A percentile compares a stretch with the other conserved stretches of the same genome.
phyloP scores from a whole-genome alignment of 2,888 invertebrate species.

The Schizotus pectinicornis region DNA sequence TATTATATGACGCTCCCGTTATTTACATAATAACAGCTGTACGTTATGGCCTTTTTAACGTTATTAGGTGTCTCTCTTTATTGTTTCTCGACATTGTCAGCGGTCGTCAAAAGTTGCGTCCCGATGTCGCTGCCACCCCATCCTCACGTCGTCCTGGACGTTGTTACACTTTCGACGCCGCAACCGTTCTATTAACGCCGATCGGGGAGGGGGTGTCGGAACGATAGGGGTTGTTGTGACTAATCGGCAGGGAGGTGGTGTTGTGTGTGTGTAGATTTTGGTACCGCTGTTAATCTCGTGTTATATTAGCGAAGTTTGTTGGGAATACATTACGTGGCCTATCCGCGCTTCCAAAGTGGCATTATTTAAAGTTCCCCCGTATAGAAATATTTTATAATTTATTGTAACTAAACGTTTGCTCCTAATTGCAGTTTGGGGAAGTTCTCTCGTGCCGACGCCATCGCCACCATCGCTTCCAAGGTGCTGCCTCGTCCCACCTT shows the following conservation, averaged over 20 bases:
- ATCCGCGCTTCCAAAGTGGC: slow-evolving; percentile 44
- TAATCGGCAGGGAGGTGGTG: too few species aligned
- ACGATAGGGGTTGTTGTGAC: slow-evolving; percentile 15
- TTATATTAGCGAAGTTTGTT: slow-evolving; percentile 56
- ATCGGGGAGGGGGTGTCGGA: too few species aligned
- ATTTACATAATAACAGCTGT: slow-evolving; percentile 50
- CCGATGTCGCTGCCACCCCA: too few species aligned
- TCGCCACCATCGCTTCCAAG: slow-evolving; percentile 31
- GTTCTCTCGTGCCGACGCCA: slow-evolving; percentile 26
- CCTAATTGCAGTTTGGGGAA: slow-evolving; percentile 55
- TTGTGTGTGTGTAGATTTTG: slow-evolving; percentile 36
- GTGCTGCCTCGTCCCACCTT: slow-evolving; percentile 19
- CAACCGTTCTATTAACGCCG: background rate
- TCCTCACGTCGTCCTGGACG: too few species aligned
- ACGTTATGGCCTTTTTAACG: slow-evolving; percentile 49
- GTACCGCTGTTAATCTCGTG: slow-evolving; percentile 54
- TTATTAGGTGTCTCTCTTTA: slow-evolving; percentile 48
- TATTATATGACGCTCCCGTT: slow-evolving; percentile 40
- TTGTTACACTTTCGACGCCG: too few species aligned
- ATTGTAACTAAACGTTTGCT: slow-evolving; percentile 54
- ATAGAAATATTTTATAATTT: slow-evolving; percentile 56
- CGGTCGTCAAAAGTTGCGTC: slow-evolving; percentile 8
- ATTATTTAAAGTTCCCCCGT: slow-evolving; percentile 54
- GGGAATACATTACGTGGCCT: slow-evolving; percentile 49
- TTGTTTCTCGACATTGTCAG: slow-evolving; percentile 23